Base-by-base conservation (phyloP, 1,140 invertebrate genomes). In the Mamestra configurata region DNA sequence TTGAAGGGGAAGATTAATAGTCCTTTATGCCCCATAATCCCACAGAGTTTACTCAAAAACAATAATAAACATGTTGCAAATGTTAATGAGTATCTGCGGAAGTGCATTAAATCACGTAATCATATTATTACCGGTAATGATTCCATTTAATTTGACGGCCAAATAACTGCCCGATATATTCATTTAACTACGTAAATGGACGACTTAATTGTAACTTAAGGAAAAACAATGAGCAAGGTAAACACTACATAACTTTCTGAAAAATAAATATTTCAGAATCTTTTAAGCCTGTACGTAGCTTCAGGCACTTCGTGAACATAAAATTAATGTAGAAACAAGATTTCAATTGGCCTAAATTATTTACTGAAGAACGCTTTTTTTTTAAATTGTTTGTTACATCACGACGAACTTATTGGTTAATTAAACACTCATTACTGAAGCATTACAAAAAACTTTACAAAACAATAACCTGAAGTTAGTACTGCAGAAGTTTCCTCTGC, bases 401-500 rank as follows among this genome's bases (percentile, higher is more conserved):
- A 49, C 43, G 0, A n/a, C n/a, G n/a, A n/a, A n/a, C n/a, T n/a
- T n/a, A 49, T 49, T 49, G 1, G 13, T 49, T n/a, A 49, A 4
- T 49, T 49, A 49, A 13, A 22, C 53, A 57, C 53, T 57, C 13
- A 57, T 15, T 55, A 13, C 11, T 55, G 0, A 55, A 55, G 6
- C 20, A 35, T 18, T 61, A 31, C 13, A 61, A 68, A n/a, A 46
- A 43, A 43, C n/a, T 53, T 51, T 20, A 22, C 35, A 43, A 51
- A 51, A 31, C 43, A 31, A 71, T 15, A 20, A 92, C 91, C 92
- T 91, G 89, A 43, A 88, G 22, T 86, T 79, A 61, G 90, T 75
- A 89, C 80, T 71, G 84, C 80, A 75, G 71, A 57, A 71, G 61
- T 53, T 77, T 82, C 77, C 64, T 76, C 77, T 80, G 79, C 70